Evolutionary conservation across 2,888 invertebrate species (phyloP), one percentile per base, ranked within the genome.

Genomic region (Oxystoma pomonae): DNA sequence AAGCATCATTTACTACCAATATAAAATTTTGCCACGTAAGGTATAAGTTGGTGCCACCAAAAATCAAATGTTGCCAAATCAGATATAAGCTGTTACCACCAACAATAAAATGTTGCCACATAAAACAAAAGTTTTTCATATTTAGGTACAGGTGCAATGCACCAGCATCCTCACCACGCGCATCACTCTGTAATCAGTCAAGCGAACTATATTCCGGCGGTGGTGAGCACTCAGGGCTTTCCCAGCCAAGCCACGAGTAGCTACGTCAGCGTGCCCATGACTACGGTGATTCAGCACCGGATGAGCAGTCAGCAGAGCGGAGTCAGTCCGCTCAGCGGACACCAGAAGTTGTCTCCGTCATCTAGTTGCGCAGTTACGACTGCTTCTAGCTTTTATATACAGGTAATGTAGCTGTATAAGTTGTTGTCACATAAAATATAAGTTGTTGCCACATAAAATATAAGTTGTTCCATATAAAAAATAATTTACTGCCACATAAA

Each of bases 191-290:
- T 78, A 21, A 79, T 80, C 76, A 83, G 71, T 59, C 83, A 84
- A 64, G 80, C 81, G 5, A 83, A 83, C 71, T 83, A 83, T 70
- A 81, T 85, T 61, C 81, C 84, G 2, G 83, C 85, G 63, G 84
- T 87, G 79, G 82, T 84, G 0, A 85, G 85, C 16, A 86, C 86
- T 63, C 83, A 86, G 0, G 81, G 81, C 0, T 84, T 84, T 67
- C 81, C 86, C 1, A 83, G 82, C 1, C 83, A 83, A 77, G 81
- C 35, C 2, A 81, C 83, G 1, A 84, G 86, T 66, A 83, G 85
- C 1, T 86, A 87, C 72, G 87, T 89, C 56, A 85, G 86, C n/a
- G 84, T 86, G 16, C 85, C 87, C 9, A 87, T 87, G 82, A 85
- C 87, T 0, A 85, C 87, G 22, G 88, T 88, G 0, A 87, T 89